phyloP scores from a whole-genome alignment of 2,888 invertebrate species.

The Carcina quercana region DNA sequence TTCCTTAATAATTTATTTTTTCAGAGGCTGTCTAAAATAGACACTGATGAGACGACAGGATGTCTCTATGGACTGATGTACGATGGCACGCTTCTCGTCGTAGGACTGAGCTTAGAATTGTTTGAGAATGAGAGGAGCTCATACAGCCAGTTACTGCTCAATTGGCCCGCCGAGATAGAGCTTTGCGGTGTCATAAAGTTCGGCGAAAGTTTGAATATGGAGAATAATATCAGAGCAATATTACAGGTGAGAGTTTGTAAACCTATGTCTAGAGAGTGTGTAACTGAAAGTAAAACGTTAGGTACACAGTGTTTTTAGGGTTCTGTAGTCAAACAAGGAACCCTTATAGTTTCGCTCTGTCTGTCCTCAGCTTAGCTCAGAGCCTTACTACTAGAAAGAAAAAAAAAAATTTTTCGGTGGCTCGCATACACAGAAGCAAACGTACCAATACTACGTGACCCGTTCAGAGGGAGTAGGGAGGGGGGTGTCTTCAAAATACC shows the following conservation, averaged over 20 bases:
- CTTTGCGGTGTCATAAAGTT: constrained; percentile 83
- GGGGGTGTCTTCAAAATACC: too few species aligned
- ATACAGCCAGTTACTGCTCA: constrained; percentile 72
- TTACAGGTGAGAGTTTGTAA: constrained; percentile 50
- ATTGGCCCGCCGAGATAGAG: constrained; percentile 85
- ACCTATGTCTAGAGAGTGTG: background rate
- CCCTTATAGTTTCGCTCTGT: too few species aligned
- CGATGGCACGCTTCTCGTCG: constrained; percentile 79
- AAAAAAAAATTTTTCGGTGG: too few species aligned
- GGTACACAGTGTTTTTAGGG: too few species aligned
- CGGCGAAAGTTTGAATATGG: constrained; percentile 74
- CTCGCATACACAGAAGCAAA: too few species aligned
- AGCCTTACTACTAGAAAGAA: too few species aligned
- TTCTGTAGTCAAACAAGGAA: too few species aligned
- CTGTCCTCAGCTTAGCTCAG: too few species aligned
- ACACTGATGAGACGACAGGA: constrained; percentile 76
- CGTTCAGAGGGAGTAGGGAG: too few species aligned
- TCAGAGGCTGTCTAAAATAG: constrained; percentile 79
- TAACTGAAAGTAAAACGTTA: too few species aligned
- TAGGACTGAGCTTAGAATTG: constrained; percentile 80
- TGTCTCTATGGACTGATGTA: constrained; percentile 85
- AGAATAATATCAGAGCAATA: constrained; percentile 77
- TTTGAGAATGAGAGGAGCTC: constrained; percentile 71
- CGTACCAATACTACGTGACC: too few species aligned
- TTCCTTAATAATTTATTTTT: too few species aligned